Evolutionary conservation across 92 coral and sea anemone species (phyloP), one percentile per base, ranked within the genome.

Genomic region (Bergia puertoricense): DNA sequence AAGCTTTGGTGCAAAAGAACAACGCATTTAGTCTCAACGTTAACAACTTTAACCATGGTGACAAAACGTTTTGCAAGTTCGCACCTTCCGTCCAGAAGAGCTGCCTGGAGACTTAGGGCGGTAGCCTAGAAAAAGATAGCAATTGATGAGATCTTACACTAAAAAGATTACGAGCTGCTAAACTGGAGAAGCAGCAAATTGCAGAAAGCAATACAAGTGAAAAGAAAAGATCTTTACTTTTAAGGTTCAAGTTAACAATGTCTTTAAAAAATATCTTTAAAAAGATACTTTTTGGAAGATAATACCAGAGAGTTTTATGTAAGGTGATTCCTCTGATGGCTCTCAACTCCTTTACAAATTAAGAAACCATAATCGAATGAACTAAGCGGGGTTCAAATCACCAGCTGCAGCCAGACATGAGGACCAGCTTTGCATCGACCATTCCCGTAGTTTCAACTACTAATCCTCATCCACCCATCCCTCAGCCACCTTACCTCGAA

Each of bases 11-110:
- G 18, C 59, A 54, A 54, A 51, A 54, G 16, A 54, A 15, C 16
- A 62, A 20, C 30, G n/a, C 0, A 22, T 62, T 62, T 62, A 62
- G 23, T 57, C 22, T 57, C 67, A 57, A 62, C 10, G 23, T 18
- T 62, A 62, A 1, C 2, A 16, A 81, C 20, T 38, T 62, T 48
- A 20, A 43, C 10, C 38, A n/a, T 23, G 45, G 30, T 79, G 10
- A 44, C 11, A 84, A 42, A 51, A 80, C 44, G 30, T 6, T 8
- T 4, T 5, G 22, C 0, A 57, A 46, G 43, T 46, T 9, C 80
- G 65, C 88, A 94, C 97, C 97, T 92, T 94, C 78, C 97, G 93
- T 48, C 97, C 97, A 91, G 95, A 83, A 10, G 97, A 94, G 74
- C 97, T 93, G 37, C 37, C 79, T 36, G 97, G 97, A 9, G 95